These are phyloP conservation scores for Pantherophis vulpinus DNA, from an alignment of 2,797 vertebrate species.

Conservation along the genomic window DNA sequence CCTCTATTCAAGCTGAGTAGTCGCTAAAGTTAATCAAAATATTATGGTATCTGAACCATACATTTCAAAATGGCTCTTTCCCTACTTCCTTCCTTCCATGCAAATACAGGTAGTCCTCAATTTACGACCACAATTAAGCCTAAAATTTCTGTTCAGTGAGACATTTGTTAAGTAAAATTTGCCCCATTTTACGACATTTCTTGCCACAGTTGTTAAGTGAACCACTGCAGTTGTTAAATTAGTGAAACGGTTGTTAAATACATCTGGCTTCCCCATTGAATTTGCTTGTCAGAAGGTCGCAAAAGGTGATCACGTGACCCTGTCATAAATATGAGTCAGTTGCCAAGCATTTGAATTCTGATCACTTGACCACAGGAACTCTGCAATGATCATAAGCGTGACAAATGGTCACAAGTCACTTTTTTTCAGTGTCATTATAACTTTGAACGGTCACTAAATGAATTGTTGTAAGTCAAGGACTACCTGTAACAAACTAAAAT, in stretches of 20 bases:
- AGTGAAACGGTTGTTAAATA: not conserved
- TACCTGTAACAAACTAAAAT: not conserved
- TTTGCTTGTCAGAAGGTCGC: not conserved
- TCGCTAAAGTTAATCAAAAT: not conserved
- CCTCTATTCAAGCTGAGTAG: not conserved
- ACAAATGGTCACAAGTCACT: not conserved
- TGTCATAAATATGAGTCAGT: not conserved
- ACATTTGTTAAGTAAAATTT: not conserved
- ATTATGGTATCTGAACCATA: not conserved
- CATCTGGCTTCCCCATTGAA: not conserved
- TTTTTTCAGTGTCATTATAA: not conserved
- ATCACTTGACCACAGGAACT: not conserved
- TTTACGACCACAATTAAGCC: not conserved
- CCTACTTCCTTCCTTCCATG: not conserved
- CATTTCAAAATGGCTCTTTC: not conserved
- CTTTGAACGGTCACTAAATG: not conserved
- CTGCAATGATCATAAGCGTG: not conserved
- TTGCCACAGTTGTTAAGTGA: not conserved
- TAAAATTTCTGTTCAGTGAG: not conserved
- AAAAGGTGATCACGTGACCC: not conserved
- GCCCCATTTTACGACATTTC: not conserved
- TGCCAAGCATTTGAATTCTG: not conserved
- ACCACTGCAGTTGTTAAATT: not conserved
- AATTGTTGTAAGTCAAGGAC: not conserved
- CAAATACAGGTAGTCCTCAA: not conserved